Conservation (phyloP, 2,113 vertebrate genomes). For the Odontesthes bonariensis region DNA sequence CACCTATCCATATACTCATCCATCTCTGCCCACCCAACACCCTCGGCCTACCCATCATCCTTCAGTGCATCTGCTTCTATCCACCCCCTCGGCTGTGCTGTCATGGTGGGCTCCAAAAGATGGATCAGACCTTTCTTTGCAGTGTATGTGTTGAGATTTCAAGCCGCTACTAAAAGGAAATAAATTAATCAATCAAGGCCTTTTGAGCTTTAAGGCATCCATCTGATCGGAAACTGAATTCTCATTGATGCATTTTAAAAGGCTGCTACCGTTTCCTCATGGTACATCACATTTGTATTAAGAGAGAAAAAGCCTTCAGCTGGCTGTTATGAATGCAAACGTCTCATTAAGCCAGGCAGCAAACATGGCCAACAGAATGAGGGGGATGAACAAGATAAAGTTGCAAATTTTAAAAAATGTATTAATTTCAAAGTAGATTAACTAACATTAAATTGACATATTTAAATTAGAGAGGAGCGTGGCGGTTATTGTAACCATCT, state of each 20-base stretch:
- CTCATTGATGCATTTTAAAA: too few species aligned
- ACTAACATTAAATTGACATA: too few species aligned
- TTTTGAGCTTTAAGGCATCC: too few species aligned
- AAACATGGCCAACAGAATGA: neutral
- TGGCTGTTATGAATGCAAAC: neutral
- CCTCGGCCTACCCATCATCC: constrained; percentile 44
- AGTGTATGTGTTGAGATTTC: constrained; percentile 4
- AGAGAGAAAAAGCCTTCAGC: neutral
- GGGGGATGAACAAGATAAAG: neutral
- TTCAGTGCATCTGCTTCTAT: constrained; percentile 25
- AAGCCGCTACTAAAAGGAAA: neutral
- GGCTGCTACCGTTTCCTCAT: neutral
- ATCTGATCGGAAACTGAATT: too few species aligned
- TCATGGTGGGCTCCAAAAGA: constrained; percentile 10
- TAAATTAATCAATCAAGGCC: too few species aligned
- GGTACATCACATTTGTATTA: neutral
- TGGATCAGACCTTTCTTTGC: constrained; percentile 28
- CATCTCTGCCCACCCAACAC: constrained; percentile 47
- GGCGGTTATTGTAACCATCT: too few species aligned
- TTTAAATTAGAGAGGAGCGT: too few species aligned
- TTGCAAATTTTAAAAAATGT: too few species aligned
- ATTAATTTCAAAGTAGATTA: too few species aligned
- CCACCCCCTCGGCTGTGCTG: constrained; percentile 18
- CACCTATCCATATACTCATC: constrained; percentile 28
- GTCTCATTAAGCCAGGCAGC: too few species aligned